phyloP scores from a whole-genome alignment of 2,113 vertebrate species.

The Coturnix japonica region DNA sequence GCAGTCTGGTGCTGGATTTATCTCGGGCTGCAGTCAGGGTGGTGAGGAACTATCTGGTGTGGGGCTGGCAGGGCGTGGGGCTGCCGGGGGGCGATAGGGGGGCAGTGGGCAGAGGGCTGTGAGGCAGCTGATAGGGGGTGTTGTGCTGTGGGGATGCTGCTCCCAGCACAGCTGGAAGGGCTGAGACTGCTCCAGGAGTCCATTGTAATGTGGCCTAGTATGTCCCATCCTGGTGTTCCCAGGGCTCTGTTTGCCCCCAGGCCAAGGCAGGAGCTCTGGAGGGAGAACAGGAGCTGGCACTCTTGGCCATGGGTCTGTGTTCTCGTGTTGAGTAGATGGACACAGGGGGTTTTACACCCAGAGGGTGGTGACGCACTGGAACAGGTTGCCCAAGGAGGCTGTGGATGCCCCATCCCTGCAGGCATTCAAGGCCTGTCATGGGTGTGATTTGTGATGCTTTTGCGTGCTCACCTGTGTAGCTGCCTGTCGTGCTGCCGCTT shows the following conservation, averaged over 20 bases:
- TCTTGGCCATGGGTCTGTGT: not conserved
- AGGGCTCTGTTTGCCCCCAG: not conserved
- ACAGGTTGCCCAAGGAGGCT: too few species aligned
- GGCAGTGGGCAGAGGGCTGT: not conserved
- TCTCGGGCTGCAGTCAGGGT: not conserved
- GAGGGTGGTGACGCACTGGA: too few species aligned
- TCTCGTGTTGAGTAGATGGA: not conserved
- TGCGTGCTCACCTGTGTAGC: too few species aligned
- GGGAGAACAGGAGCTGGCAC: not conserved
- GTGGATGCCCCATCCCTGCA: too few species aligned
- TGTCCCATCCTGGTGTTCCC: not conserved
- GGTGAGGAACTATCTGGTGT: not conserved
- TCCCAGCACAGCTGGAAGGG: fast-evolving
- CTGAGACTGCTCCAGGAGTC: not conserved
- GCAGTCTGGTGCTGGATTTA: not conserved
- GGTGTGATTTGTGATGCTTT: too few species aligned
- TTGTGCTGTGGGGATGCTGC: fast-evolving
- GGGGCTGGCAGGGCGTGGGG: not conserved
- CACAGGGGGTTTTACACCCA: too few species aligned
- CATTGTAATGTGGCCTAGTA: fast-evolving
- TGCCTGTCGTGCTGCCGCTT: too few species aligned
- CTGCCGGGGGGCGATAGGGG: not conserved
- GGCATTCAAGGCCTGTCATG: too few species aligned
- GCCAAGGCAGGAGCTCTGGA: not conserved
- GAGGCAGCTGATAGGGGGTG: not conserved